phyloP scores from a whole-genome alignment of 2,113 vertebrate species.

The Podilymbus podiceps region DNA sequence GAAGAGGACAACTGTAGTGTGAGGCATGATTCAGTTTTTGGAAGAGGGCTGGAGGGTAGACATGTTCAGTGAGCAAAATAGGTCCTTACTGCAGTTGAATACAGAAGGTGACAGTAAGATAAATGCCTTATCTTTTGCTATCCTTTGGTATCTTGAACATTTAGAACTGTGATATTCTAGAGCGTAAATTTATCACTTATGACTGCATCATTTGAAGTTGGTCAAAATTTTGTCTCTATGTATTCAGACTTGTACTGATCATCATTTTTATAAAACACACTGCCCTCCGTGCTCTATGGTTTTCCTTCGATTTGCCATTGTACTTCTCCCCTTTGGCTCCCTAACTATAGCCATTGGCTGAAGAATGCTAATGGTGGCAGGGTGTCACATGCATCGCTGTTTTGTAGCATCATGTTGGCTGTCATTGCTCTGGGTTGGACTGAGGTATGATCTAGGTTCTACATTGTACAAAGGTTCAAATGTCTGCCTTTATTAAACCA shows the following conservation, averaged over 20 bases:
- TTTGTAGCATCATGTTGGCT: background rate
- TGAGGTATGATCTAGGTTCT: background rate
- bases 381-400: background rate
- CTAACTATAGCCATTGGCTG: background rate
- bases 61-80: background rate
- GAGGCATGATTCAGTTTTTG: background rate
- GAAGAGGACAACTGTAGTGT: background rate
- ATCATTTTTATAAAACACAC: background rate
- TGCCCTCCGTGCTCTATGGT: background rate
- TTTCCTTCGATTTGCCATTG: rapidly evolving
- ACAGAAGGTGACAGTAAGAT: background rate
- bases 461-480: background rate
- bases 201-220: background rate
- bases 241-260: background rate
- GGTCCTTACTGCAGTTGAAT: background rate
- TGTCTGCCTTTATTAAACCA: background rate
- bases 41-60: background rate
- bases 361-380: background rate
- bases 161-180: background rate
- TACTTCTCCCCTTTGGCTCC: background rate
- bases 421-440: background rate
- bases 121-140: background rate
- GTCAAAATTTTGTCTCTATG: background rate
- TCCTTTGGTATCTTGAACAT: background rate
- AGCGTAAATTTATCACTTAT: background rate